Percentiles rank a stretch among this genome's conserved stretches.
phyloP scores from a whole-genome alignment of 2,797 vertebrate species.

The Centroberyx gerrardi region DNA sequence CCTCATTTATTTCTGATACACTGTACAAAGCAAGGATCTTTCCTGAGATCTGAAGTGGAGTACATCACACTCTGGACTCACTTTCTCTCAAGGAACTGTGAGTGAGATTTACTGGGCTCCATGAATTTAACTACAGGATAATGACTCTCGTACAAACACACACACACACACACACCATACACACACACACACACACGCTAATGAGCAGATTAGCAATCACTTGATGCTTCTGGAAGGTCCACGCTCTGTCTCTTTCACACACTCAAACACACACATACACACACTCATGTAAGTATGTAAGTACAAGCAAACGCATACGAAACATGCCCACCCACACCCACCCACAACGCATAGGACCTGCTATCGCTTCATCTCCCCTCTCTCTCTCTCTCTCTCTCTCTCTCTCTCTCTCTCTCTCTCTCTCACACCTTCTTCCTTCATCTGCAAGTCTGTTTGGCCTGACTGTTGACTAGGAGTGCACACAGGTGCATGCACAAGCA shows the following conservation, averaged over 20 bases:
- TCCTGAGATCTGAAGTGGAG: constrained; percentile 9
- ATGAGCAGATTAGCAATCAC: constrained; percentile 53
- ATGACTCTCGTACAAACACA: constrained; percentile 36
- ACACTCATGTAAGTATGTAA: constrained; percentile 8
- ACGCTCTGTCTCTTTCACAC: constrained; percentile 9
- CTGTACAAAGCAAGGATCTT: constrained; percentile 16
- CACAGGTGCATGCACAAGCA: constrained; percentile 2
- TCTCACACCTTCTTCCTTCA: background rate
- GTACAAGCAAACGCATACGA: background rate
- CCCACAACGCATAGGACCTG: constrained; percentile 15
- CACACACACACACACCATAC: background rate
- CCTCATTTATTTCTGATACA: constrained; percentile 32
- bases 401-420: constrained; percentile 11
- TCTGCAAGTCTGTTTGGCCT: too few relatives aligned
- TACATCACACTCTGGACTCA: constrained; percentile 2
- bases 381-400: constrained; percentile 5
- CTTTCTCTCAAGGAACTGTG: constrained; percentile 23
- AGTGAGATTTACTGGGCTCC: constrained; percentile 33
- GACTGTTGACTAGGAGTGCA: too few relatives aligned
- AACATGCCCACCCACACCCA: constrained; percentile 7
- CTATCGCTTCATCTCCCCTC: background rate
- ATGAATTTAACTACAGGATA: constrained; percentile 35
- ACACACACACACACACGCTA: constrained; percentile 21
- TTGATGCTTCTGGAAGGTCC: constrained; percentile 13
- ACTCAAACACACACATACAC: constrained; percentile 22